Conservation (phyloP, 64 coral and sea anemone genomes). For the Platygyra sinensis region DNA sequence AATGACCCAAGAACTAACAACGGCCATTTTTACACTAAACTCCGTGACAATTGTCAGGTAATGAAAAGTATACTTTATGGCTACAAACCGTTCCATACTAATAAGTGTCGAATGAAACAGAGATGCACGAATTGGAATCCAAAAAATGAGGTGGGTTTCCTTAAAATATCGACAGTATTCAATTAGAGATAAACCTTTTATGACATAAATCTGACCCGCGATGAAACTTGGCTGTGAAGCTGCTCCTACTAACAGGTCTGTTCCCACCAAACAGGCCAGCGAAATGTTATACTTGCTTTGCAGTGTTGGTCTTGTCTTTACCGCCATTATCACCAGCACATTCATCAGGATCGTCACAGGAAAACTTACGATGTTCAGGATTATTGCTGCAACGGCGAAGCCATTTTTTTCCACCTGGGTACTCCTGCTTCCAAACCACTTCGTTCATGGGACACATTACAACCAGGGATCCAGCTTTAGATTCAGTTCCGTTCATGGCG, state of each 20-base stretch:
- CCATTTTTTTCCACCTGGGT: not conserved
- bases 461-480: not conserved
- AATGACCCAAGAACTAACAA: too few species aligned
- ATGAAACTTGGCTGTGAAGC: not conserved
- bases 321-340: slow-evolving; percentile 3
- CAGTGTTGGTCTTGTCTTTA: not conserved
- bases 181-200: not conserved
- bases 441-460: not conserved
- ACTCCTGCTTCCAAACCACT: not conserved
- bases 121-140: too few species aligned
- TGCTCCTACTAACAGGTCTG: not conserved
- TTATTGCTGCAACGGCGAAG: not conserved
- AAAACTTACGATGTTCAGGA: not conserved
- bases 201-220: not conserved
- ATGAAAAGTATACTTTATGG: too few species aligned
- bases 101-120: too few species aligned
- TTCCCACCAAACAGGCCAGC: not conserved
- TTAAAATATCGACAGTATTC: too few species aligned
- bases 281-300: not conserved
- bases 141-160: too few species aligned
- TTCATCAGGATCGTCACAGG: slow-evolving; percentile 10
- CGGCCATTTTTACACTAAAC: too few species aligned
- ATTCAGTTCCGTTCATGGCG: not conserved
- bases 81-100: too few species aligned
- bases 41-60: too few species aligned